Base-by-base conservation (phyloP, 1,140 invertebrate genomes). In the Drosophila subpulchrella region DNA sequence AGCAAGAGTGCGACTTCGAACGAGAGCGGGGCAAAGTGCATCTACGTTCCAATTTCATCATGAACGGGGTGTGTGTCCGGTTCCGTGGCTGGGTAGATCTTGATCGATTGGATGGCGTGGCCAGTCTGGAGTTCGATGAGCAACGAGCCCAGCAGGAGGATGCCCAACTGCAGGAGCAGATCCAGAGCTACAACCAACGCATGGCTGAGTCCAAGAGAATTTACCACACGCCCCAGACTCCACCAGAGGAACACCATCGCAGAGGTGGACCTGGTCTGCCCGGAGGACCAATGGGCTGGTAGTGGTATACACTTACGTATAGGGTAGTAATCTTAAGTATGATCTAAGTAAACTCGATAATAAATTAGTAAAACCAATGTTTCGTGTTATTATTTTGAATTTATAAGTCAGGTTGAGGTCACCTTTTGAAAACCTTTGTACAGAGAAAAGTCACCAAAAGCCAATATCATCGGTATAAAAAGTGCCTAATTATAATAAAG, bases 11-110 rank as follows among this genome's bases (percentile, higher is more conserved):
- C 75, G 97, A 99, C 92, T 99, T 99, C 84, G 97, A 99, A 71
- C 98, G 98, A 92, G 98, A 99, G 93, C 96, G 95, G 15, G 98
- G 97, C 78, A 99, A 99, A 95, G 98, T 99, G 93, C 97, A 99
- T 92, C 94, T 99, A 54, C 96, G 97, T 71, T 98, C 98, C 6
- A 95, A 95, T 54, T 97, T 99, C 91, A 99, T 99, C 81, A 97
- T 99, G 97, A 99, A 99, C 93, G 98, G 98, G 0, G 98, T 99
- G 0, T 99, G 98, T 93, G 98, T 99, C 0, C 94, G 97, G 82
- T 99, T 98, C 96, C 94, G 96, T n/a, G 98, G 98, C 5, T 98
- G 97, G 96, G 93, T 99, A 67, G 98, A 99, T 91, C 91, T 99
- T 81, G 97, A 98, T 81, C 94, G 98, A n/a, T 93, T 99, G 48